Percentiles rank a stretch among this genome's conserved stretches.
Evolutionary conservation across 1,140 invertebrate genomes (phyloP).

Genomic region (Eriocheir sinensis): DNA sequence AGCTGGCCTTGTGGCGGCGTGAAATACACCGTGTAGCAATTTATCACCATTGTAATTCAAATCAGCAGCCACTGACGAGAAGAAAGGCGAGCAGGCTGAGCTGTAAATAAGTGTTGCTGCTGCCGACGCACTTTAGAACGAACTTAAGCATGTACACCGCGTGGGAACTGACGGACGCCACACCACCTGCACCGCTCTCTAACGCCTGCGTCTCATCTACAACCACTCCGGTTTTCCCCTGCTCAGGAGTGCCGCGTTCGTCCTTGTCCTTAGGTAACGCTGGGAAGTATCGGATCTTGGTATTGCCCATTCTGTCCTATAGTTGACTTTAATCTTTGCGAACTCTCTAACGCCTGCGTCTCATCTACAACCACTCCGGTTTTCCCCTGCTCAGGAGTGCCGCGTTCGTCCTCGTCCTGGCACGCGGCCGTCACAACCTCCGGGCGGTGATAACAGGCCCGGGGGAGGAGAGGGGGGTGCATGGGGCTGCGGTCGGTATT

Average conservation of each 20-base stretch:
- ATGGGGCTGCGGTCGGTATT: too few relatives aligned
- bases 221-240: neutral
- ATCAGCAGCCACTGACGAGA: neutral
- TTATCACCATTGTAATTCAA: slow-evolving; percentile 71
- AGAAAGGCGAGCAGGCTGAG: slow-evolving; percentile 27
- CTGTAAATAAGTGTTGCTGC: slow-evolving; percentile 45
- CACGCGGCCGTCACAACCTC: too few relatives aligned
- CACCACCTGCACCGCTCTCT: neutral
- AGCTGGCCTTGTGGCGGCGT: neutral
- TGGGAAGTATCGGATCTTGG: too few relatives aligned
- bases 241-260: neutral
- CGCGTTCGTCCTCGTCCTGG: too few relatives aligned
- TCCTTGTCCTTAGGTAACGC: too few relatives aligned
- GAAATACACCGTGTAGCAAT: slow-evolving; percentile 58
- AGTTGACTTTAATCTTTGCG: too few relatives aligned
- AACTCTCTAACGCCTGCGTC: neutral
- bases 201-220: neutral
- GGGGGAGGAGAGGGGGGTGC: too few relatives aligned
- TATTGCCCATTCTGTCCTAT: too few relatives aligned
- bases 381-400: neutral
- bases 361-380: neutral
- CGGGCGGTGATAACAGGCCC: too few relatives aligned
- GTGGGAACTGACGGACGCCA: too few relatives aligned
- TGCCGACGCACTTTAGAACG: neutral
- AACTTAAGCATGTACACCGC: neutral